phyloP scores from a whole-genome alignment of 2,888 invertebrate species.

The Troides aeacus region DNA sequence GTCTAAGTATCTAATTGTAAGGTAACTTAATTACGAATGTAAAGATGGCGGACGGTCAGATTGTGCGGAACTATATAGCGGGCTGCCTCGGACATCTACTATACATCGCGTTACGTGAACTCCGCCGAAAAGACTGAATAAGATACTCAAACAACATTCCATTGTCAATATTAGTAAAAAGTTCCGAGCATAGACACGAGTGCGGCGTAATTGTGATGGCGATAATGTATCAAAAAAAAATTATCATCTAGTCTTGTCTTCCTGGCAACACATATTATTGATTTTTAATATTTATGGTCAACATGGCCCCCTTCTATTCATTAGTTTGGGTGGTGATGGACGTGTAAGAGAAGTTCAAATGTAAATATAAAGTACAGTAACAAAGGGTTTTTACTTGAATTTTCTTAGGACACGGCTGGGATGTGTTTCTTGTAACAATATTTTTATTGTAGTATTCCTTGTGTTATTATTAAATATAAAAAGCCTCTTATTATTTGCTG shows the following conservation, averaged over 20 bases:
- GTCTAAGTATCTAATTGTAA: constrained; percentile 27
- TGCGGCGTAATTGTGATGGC: constrained; percentile 37
- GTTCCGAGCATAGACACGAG: constrained; percentile 34
- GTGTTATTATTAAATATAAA: background rate
- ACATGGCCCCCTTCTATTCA: constrained; percentile 17
- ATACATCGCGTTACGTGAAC: constrained; percentile 8
- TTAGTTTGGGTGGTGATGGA: constrained; percentile 11
- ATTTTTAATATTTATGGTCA: constrained; percentile 29
- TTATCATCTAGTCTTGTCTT: constrained; percentile 68
- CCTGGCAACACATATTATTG: constrained; percentile 44
- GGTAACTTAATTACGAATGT: constrained; percentile 12
- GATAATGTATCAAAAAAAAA: constrained; percentile 30
- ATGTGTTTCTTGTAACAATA: background rate
- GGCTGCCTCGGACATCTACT: constrained; percentile 7
- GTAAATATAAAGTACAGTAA: constrained; percentile 30
- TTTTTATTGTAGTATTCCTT: background rate
- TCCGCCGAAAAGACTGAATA: constrained; percentile 52
- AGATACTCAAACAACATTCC: constrained; percentile 52
- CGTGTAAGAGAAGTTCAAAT: constrained; percentile 24
- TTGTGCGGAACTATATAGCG: constrained; percentile 7
- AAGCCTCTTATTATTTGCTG: background rate
- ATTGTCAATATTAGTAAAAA: constrained; percentile 37
- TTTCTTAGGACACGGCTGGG: constrained; percentile 4
- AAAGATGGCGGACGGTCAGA: constrained; percentile 22
- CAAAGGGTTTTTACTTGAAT: constrained; percentile 16